Conservation (phyloP, 1,140 invertebrate species). For the Pantala flavescens region DNA sequence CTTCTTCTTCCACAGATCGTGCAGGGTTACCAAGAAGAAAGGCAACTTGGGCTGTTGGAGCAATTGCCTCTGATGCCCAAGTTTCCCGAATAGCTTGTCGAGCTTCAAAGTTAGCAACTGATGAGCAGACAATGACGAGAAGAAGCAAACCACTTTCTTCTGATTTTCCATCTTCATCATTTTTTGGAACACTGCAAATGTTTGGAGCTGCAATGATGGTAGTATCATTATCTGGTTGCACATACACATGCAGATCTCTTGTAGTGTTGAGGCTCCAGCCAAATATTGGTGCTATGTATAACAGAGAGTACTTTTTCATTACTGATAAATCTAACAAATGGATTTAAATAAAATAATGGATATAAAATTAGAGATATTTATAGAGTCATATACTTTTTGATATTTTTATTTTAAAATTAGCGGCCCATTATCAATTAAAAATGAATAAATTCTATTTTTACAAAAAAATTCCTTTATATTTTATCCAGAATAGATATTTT, state of each 20-base stretch:
- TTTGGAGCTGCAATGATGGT: constrained; percentile 48
- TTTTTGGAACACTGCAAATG: constrained; percentile 41
- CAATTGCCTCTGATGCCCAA: constrained; percentile 46
- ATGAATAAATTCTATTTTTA: too few species aligned
- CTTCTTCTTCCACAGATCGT: not conserved
- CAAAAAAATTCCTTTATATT: too few species aligned
- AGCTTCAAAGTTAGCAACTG: constrained; percentile 51
- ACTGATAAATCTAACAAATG: too few species aligned
- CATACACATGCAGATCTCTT: constrained; percentile 55
- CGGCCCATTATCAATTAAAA: too few species aligned
- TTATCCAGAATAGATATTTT: too few species aligned
- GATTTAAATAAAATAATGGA: too few species aligned
- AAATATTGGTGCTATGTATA: constrained; percentile 40
- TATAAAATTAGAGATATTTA: too few species aligned
- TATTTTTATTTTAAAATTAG: too few species aligned
- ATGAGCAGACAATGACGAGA: constrained; percentile 62
- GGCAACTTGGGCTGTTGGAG: constrained; percentile 32
- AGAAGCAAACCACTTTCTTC: constrained; percentile 39
- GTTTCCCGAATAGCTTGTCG: constrained; percentile 64
- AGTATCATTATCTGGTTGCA: constrained; percentile 56
- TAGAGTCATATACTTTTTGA: too few species aligned
- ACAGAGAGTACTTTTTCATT: not conserved
- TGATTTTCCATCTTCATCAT: constrained; percentile 20
- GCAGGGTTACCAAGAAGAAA: constrained; percentile 46
- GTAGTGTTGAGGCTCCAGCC: constrained; percentile 64